Evolutionary conservation across 2,888 invertebrate species (phyloP), one percentile per base, ranked within the genome.

Genomic region (Tetheella fluctuosa): DNA sequence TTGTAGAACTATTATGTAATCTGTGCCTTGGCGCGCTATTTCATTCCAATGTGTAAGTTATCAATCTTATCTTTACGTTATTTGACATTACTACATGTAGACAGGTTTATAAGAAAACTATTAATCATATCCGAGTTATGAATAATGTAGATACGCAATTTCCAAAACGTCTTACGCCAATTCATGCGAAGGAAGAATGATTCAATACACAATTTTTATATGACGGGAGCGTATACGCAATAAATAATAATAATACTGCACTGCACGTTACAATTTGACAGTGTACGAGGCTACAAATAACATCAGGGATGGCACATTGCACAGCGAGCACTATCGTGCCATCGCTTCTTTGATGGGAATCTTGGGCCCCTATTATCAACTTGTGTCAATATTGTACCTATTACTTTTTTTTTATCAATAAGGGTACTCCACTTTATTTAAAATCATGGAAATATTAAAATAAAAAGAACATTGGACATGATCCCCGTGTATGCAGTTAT

Each of bases 251-350:
- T 6, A 7, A 13, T 30, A 30, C 30, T 8, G 8, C 8, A 54
- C 54, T 10, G 17, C 15, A 54, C 17, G 8, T 64, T 65, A 62
- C 69, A 68, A 69, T 74, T 72, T 70, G 64, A 71, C 69, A 61
- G 67, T 65, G 34, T 62, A 64, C 64, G 64, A 65, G 62, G 60
- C 61, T 68, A 65, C 62, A 73, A 76, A 76, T 74, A 70, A 64
- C 66, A 64, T 68, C 65, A 70, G 60, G 54, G 59, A 61, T 60
- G 59, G 52, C 52, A 66, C 61, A 66, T 68, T 69, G 59, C 65
- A 61, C 28, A 55, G 34, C 52, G 57, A 52, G 39, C 57, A 56
- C 56, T 52, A 62, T 57, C 57, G 57, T 58, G 59, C 62, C 63
- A 61, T 64, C 66, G 68, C 39, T 54, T 58, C 23, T 62, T 25